Percentiles rank a stretch among this genome's conserved stretches.
Conservation (phyloP, 2,888 invertebrate species). For the Megaustenia siamemsis region DNA sequence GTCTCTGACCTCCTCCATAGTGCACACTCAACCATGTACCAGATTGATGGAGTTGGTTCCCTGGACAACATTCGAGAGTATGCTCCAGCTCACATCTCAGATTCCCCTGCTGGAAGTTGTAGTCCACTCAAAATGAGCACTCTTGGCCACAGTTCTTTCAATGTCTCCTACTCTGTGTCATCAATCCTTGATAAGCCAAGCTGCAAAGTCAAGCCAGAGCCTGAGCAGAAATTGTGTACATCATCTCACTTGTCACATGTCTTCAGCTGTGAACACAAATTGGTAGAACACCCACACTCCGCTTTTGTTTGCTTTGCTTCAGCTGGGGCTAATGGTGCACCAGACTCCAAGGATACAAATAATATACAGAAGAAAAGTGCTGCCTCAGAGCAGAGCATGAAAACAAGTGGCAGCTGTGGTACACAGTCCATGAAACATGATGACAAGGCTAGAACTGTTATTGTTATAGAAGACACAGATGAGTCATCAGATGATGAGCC, state of each 20-base stretch:
- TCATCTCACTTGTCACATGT: neutral
- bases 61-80: constrained; percentile 19
- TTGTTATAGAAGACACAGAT: constrained; percentile 50
- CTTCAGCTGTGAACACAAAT: neutral
- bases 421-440: neutral
- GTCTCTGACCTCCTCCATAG: constrained; percentile 53
- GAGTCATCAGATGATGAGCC: constrained; percentile 54
- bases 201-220: constrained; percentile 46
- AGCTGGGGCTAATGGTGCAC: neutral
- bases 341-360: neutral
- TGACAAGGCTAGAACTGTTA: constrained; percentile 8
- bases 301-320: constrained; percentile 26
- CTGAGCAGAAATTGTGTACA: constrained; percentile 25
- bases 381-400: neutral
- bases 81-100: neutral
- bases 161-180: constrained; percentile 38
- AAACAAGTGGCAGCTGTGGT: neutral
- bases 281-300: neutral
- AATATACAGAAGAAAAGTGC: neutral
- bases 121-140: constrained; percentile 35
- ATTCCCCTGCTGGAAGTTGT: neutral
- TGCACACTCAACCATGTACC: constrained; percentile 49
- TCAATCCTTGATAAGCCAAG: constrained; percentile 46
- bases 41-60: constrained; percentile 25
- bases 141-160: constrained; percentile 38